phyloP scores from a whole-genome alignment of 2,113 vertebrate genomes.

The Varanus komodoensis region DNA sequence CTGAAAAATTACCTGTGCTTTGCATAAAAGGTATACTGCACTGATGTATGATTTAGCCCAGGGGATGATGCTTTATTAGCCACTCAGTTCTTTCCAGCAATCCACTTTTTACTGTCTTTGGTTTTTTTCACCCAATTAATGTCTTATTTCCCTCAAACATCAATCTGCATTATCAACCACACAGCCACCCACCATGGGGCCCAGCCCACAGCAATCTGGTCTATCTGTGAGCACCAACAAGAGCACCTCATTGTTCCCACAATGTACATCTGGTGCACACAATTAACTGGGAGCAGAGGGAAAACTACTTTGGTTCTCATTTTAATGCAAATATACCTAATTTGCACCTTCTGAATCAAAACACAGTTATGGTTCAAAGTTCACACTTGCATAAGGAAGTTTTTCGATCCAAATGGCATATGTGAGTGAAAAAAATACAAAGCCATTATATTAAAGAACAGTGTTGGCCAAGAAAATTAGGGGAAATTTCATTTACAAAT shows the following conservation, averaged over 20 bases:
- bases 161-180: not conserved
- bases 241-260: no score
- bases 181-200: not conserved
- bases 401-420: not conserved
- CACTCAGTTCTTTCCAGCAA: not conserved
- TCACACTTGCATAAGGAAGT: not conserved
- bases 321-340: not conserved
- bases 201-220: not conserved
- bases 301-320: not conserved
- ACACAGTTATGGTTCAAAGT: not conserved
- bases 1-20: not conserved
- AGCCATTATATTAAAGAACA: not conserved
- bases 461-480: not conserved
- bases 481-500: not conserved
- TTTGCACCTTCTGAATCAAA: not conserved
- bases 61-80: not conserved
- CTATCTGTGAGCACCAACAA: not conserved
- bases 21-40: not conserved
- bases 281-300: not conserved
- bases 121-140: not conserved
- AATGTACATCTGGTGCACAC: not conserved
- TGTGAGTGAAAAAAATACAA: not conserved
- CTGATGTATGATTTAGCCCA: not conserved
- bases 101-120: not conserved
- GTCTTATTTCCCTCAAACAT: conserved; percentile 9